Evolutionary conservation across 2,113 vertebrate species (phyloP), one percentile per base, ranked within the genome.

Genomic region (Phylloscopus whistleri): DNA sequence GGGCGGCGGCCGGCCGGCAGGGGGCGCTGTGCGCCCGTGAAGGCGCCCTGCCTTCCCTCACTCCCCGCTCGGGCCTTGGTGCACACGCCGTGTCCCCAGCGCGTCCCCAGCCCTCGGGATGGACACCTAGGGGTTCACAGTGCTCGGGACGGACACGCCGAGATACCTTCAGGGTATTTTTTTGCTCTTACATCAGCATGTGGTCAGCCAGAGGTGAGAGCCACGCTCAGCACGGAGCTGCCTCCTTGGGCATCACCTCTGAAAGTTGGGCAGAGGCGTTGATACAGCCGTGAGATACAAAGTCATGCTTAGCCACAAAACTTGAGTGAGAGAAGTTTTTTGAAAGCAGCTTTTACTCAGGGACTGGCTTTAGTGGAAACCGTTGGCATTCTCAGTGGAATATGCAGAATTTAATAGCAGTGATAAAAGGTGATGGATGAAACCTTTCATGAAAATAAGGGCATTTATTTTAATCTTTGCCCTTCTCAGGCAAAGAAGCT

Each of bases 361-460:
- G 28, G 27, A 62, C 19, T 11, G 39, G 6, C 55, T 46, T n/a
- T 97, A 95, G 67, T 85, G 58, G 80, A 97, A 98, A 83, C 63
- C 72, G 19, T 90, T 91, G 0, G 63, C 9, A 13, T 93, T 96
- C 30, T 37, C 67, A 10, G 69, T 44, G 4, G 82, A 35, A 59
- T 68, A 28, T 4, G 56, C 27, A 13, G 97, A 79, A 24, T 60
- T 21, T 14, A 97, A 33, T 18, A 98, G 44, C 6, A 97, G 81
- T 9, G 49, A 93, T 8, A 97, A 94, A 98, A 96, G 62, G 60
- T 97, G 97, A 5, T 63, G 82, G 2, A 93, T 43, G 1, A 96
- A 7, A 35, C 21, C 56, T 30, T 52, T 93, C 4, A 84, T 63
- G 63, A 97, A 96, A 37, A 87, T 49, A 48, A 95, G 31, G 1